Evolutionary conservation across 2,113 vertebrate genomes (phyloP).

Genomic region (Gymnogyps californianus): DNA sequence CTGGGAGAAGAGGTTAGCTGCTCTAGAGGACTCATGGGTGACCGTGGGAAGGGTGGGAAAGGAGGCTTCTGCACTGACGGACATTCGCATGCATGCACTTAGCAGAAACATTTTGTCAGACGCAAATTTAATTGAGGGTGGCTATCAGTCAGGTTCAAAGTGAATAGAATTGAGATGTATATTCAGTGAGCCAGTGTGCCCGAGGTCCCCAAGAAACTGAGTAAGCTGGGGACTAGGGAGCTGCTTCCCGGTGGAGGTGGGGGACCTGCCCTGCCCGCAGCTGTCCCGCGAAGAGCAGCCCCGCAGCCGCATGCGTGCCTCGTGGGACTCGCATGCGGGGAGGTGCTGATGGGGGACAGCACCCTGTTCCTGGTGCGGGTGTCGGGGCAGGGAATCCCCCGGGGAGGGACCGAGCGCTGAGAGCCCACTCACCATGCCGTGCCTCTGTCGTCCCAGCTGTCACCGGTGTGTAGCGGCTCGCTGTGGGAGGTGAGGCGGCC

Average conservation of each 20-base stretch:
- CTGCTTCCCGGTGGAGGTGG: not conserved
- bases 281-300: accelerated
- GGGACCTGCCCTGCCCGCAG: not conserved
- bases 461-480: accelerated
- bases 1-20: not conserved
- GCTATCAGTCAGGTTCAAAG: not conserved
- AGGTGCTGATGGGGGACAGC: not conserved
- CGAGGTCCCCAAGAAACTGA: accelerated
- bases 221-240: no score
- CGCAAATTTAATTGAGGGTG: not conserved
- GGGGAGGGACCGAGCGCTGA: accelerated
- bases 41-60: accelerated
- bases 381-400: not conserved
- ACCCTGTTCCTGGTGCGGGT: accelerated
- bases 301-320: accelerated
- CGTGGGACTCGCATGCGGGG: accelerated
- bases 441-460: not conserved
- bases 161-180: accelerated
- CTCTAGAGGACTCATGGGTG: accelerated
- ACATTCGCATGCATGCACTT: accelerated
- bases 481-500: not conserved
- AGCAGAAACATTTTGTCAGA: not conserved
- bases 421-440: not conserved
- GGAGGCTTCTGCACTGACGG: not conserved
- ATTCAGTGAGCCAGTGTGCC: accelerated